Percentiles rank a stretch among this genome's conserved stretches.
These are phyloP conservation scores for Numenius arquata DNA, from an alignment of 2,113 vertebrate genomes.

Conservation along the genomic window DNA sequence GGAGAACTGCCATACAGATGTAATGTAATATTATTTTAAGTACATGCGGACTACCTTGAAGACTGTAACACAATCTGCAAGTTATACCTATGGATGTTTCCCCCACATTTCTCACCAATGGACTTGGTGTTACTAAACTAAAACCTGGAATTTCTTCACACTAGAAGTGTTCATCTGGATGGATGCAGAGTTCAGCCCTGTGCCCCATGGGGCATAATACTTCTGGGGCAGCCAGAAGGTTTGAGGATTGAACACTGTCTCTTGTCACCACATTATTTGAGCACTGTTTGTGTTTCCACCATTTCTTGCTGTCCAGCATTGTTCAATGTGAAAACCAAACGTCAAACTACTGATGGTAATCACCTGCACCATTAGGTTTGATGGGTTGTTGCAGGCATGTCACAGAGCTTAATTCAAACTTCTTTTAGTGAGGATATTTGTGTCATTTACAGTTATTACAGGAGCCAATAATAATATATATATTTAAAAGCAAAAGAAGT, in stretches of 20 bases:
- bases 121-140: not conserved
- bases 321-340: not conserved
- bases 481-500: not conserved
- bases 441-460: not conserved
- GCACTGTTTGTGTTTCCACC: not conserved
- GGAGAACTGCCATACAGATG: not conserved
- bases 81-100: not conserved
- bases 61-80: not conserved
- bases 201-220: accelerated
- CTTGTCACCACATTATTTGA: not conserved
- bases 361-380: not conserved
- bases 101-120: not conserved
- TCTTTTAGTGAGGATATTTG: not conserved
- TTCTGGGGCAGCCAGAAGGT: not conserved
- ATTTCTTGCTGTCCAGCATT: not conserved
- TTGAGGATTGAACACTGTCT: not conserved
- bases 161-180: not conserved
- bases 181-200: accelerated
- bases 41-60: not conserved
- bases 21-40: not conserved
- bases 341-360: not conserved
- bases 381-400: not conserved
- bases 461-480: not conserved
- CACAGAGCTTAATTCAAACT: not conserved
- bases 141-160: not conserved